Evolutionary conservation across 1,140 invertebrate genomes (phyloP), one percentile per base, ranked within the genome.

Genomic region (Hypothenemus hampei): DNA sequence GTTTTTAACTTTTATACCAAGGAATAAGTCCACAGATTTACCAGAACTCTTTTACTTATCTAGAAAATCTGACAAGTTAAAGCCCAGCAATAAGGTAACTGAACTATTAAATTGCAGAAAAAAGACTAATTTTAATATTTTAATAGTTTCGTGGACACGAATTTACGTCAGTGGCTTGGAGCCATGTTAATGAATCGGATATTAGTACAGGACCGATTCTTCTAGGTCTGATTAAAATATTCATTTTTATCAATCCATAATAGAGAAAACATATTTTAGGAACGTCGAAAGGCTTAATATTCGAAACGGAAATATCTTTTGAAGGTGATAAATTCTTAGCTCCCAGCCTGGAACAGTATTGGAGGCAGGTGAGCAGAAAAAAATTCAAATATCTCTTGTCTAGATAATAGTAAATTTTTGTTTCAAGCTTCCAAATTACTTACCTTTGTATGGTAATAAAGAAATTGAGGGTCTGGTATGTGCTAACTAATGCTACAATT

Each of bases 141-240:
- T 48, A 5, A 48, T 19, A 56, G 53, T 82, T 88, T 46, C 80
- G 82, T 61, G 89, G 87, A 39, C 86, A 93, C 72, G 83, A 91
- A 68, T 86, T 97, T 22, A 95, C 92, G 11, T 84, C 90, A 41
- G 87, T 97, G 1, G 93, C 83, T 0, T 97, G 93, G 87, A 94
- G 93, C 74, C 81, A 78, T 61, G 76, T 80, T 26, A 87, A 87
- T 67, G 79, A 81, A 19, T 87, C 81, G 0, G 82, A 87, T 41
- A 77, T 71, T 4, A 81, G 80, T 1, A 84, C 85, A 1, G 87
- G 87, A 3, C 80, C 88, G 1, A 93, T 97, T 59, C 72, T 97
- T 15, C 64, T 97, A 3, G 94, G 93, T 40, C 93, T 53, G 47
- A 48, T n/a, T 51, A 11, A 36, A 15, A 13, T 20, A n/a, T n/a